These are phyloP conservation scores for Dryocosmus kuriphilus DNA, from an alignment of 2,888 invertebrate genomes.

Conservation along the genomic window DNA sequence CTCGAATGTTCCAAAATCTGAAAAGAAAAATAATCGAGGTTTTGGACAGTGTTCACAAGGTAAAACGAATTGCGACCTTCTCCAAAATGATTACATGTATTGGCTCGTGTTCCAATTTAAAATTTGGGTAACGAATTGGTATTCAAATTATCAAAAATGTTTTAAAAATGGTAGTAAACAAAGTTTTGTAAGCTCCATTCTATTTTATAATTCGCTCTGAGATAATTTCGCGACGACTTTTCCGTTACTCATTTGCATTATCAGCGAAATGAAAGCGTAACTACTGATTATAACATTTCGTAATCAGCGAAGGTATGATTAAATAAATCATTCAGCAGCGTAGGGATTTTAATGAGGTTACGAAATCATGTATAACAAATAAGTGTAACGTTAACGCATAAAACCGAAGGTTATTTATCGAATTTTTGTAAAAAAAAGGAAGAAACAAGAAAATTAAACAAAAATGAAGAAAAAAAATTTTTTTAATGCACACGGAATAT, in stretches of 20 bases:
- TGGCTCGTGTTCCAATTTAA: not conserved
- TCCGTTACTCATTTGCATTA: slow-evolving; percentile 29
- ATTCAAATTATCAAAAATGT: too few relatives aligned
- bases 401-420: too few relatives aligned
- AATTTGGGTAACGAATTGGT: too few relatives aligned
- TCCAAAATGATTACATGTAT: not conserved
- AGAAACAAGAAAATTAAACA: too few relatives aligned
- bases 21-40: not conserved
- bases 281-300: slow-evolving; percentile 23
- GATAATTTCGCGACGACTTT: not conserved
- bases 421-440: too few relatives aligned
- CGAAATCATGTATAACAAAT: not conserved
- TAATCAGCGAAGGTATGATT: slow-evolving; percentile 14
- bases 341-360: slow-evolving; percentile 12
- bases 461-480: too few relatives aligned
- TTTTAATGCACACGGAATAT: too few relatives aligned
- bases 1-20: slow-evolving; percentile 17
- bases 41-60: slow-evolving; percentile 1
- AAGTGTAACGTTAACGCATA: not conserved
- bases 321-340: slow-evolving; percentile 9
- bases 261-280: slow-evolving; percentile 25
- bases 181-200: not conserved
- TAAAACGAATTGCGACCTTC: not conserved
- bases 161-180: too few relatives aligned
- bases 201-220: not conserved